Evolutionary conservation across 2,113 vertebrate genomes (phyloP), one percentile per base, ranked within the genome.

Genomic region (Pygathrix nemaeus): DNA sequence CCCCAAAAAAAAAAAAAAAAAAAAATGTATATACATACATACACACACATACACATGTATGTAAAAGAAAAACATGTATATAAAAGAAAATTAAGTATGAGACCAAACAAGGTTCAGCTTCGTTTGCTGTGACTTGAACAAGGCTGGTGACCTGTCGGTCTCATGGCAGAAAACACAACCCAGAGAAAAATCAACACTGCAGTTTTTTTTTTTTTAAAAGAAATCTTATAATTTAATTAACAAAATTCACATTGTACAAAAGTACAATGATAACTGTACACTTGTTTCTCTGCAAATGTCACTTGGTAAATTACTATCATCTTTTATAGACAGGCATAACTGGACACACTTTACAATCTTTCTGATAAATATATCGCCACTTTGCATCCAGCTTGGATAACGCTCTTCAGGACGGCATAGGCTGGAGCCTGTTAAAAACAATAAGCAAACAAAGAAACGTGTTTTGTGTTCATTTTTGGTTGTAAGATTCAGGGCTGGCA

Each of bases 301-400:
- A 92, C 80, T 35, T 27, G 81, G 79, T 89, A 90, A 95, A 79
- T 97, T 40, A 88, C 68, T 38, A 40, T 68, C 59, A 61, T 64
- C 40, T n/a, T 57, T 64, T 79, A 40, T 0, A 93, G 12, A 87
- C 14, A 38, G 80, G 5, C 35, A 17, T 72, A 94, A 96, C 81
- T 1, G 50, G 43, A 57, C 94, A 3, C 18, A 40, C 97, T 97
- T 98, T 98, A 99, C 92, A 99, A 97, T 92, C 99, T 99, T 97
- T 99, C 99, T 94, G 99, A 99, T 88, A 99, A 97, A 98, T 98
- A 99, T 98, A 99, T 99, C 1, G 99, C 99, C 88, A 98, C 99
- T 97, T 99, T 99, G 98, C 99, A 99, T 45, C 99, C 99, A 0
- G 99, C 97, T 64, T 99, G 99, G 98, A 99, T 99, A 16, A 97